These are phyloP conservation scores for Sturnus vulgaris DNA, from an alignment of 2,113 vertebrate species.

Conservation along the genomic window DNA sequence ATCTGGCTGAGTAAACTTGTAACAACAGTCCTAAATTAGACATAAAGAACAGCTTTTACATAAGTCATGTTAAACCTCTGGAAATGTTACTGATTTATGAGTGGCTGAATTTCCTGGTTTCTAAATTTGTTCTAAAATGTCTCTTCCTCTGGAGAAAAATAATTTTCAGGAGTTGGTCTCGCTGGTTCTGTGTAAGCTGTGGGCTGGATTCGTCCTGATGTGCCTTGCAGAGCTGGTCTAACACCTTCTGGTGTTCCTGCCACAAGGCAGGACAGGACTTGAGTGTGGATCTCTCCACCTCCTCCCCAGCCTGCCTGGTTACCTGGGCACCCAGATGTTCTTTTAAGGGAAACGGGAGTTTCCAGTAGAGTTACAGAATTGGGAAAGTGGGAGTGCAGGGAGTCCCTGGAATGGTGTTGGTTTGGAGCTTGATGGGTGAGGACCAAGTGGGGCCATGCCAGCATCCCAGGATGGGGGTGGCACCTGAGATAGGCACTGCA, in stretches of 20 bases:
- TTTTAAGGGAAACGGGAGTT: background rate
- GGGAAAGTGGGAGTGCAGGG: background rate
- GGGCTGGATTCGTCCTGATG: background rate
- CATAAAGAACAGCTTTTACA: background rate
- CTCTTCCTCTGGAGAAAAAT: background rate
- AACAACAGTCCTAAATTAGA: background rate
- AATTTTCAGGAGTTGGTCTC: background rate
- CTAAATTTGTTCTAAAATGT: background rate
- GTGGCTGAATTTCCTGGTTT: background rate
- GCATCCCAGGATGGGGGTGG: background rate
- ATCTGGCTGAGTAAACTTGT: background rate
- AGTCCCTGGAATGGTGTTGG: background rate
- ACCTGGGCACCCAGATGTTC: background rate
- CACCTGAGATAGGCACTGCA: background rate
- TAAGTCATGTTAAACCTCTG: background rate
- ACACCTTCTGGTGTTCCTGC: background rate
- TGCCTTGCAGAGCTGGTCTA: slow-evolving; percentile 34
- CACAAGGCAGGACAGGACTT: slow-evolving; percentile 28
- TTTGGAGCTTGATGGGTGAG: background rate
- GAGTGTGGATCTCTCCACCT: background rate
- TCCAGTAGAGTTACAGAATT: background rate
- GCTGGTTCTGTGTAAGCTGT: background rate
- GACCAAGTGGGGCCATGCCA: background rate
- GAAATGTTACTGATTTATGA: background rate
- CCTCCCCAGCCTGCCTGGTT: background rate